phyloP scores from a whole-genome alignment of 2,797 vertebrate species.

The Alauda arvensis region DNA sequence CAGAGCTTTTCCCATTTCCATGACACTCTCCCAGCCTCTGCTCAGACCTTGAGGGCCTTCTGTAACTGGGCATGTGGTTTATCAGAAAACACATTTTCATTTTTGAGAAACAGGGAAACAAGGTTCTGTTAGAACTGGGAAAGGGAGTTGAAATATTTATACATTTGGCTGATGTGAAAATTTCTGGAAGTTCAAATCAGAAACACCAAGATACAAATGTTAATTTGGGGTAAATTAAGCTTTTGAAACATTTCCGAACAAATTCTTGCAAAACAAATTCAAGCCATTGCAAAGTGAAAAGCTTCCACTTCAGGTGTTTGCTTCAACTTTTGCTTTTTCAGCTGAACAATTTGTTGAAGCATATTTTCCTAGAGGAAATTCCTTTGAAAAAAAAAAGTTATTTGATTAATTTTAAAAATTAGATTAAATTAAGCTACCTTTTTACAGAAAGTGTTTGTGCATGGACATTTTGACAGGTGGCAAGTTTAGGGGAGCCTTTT shows the following conservation, averaged over 20 bases:
- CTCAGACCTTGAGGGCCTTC: neutral
- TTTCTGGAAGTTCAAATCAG: neutral
- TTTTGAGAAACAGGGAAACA: neutral
- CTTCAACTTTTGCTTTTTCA: neutral
- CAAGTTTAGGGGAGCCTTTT: neutral
- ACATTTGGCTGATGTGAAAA: neutral
- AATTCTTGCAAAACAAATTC: neutral
- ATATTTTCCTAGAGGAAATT: neutral
- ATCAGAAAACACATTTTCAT: neutral
- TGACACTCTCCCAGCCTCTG: neutral
- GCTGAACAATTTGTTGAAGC: neutral
- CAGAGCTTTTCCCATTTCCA: neutral
- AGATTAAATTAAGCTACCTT: neutral
- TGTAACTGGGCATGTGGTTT: neutral
- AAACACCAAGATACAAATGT: neutral
- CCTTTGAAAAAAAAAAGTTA: neutral
- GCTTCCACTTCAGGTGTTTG: neutral
- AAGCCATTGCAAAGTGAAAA: neutral
- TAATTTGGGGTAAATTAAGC: neutral
- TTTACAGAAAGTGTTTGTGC: neutral
- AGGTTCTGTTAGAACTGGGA: neutral
- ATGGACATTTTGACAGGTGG: neutral
- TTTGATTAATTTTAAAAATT: neutral
- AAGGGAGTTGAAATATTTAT: neutral
- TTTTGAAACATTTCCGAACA: neutral